phyloP scores from a whole-genome alignment of 2,113 vertebrate genomes.

The Uropsilus gracilis region DNA sequence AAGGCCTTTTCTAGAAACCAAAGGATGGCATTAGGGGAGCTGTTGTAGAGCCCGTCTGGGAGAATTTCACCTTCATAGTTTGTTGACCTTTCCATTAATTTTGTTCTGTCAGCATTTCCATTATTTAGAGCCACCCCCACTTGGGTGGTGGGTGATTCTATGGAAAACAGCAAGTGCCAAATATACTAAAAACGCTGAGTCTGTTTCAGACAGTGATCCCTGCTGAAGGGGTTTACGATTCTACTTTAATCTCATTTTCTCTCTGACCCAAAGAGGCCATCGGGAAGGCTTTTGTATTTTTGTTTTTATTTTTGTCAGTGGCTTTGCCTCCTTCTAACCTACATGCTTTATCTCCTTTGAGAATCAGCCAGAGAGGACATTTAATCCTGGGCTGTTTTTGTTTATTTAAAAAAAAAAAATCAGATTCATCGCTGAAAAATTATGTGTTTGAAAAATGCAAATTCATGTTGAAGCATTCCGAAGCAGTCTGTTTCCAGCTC shows the following conservation, averaged over 20 bases:
- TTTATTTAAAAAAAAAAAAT: neutral
- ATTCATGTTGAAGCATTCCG: neutral
- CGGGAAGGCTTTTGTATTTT: neutral
- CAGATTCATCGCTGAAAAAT: neutral
- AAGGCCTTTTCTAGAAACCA: slow-evolving; percentile 64
- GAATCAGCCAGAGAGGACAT: neutral
- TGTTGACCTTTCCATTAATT: slow-evolving; percentile 7
- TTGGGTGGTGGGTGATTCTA: neutral
- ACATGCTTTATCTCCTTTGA: neutral
- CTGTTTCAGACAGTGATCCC: neutral
- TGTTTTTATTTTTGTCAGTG: neutral
- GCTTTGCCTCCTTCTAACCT: neutral
- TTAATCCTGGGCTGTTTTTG: neutral
- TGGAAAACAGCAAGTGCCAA: slow-evolving; percentile 43
- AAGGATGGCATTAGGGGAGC: slow-evolving; percentile 19
- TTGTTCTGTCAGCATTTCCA: neutral
- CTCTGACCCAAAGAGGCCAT: neutral
- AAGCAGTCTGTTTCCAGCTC: neutral
- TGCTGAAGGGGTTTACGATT: neutral
- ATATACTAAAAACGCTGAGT: neutral
- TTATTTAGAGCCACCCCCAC: slow-evolving; percentile 3
- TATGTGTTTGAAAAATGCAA: neutral
- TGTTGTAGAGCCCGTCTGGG: neutral
- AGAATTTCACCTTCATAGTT: slow-evolving; percentile 6
- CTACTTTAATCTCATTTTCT: neutral